Conservation (phyloP, 2,113 vertebrate genomes). For the Marcusenius ussheri region DNA sequence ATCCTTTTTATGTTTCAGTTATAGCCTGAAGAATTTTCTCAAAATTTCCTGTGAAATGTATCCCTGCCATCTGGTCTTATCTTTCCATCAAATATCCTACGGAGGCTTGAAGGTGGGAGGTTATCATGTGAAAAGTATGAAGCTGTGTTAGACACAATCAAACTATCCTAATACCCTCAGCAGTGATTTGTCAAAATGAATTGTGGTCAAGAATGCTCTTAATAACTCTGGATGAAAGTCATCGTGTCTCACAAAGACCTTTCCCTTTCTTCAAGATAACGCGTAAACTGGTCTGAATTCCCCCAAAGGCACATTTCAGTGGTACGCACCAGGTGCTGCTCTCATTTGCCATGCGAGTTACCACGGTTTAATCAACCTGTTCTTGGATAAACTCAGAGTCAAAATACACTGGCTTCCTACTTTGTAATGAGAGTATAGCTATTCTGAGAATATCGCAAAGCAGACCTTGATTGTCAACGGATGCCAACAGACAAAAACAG, state of each 20-base stretch:
- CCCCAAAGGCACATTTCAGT: slow-evolving; percentile 63
- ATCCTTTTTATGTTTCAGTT: slow-evolving; percentile 47
- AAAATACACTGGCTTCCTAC: slow-evolving; percentile 41
- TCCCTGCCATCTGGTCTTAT: slow-evolving; percentile 56
- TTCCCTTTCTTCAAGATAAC: slow-evolving; percentile 53
- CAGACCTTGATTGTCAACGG: background rate
- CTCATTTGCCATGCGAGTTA: slow-evolving; percentile 74
- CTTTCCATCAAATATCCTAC: slow-evolving; percentile 64
- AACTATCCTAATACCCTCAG: slow-evolving; percentile 56
- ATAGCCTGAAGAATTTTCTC: slow-evolving; percentile 44
- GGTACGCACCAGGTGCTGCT: slow-evolving; percentile 74
- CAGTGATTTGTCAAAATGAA: slow-evolving; percentile 71
- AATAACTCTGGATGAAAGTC: slow-evolving; percentile 47
- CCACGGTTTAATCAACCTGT: slow-evolving; percentile 60
- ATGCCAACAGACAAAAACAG: background rate
- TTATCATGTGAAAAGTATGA: slow-evolving; percentile 59
- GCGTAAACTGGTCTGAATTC: slow-evolving; percentile 35
- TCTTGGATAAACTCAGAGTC: slow-evolving; percentile 55
- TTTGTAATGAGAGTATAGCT: slow-evolving; percentile 26
- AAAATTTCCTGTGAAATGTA: slow-evolving; percentile 33
- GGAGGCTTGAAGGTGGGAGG: slow-evolving; percentile 56
- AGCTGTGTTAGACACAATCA: slow-evolving; percentile 58
- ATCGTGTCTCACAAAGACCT: slow-evolving; percentile 45
- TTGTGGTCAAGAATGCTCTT: slow-evolving; percentile 63
- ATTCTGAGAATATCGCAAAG: background rate